Base-by-base conservation (phyloP, 2,113 vertebrate genomes). In the Picathartes gymnocephalus region DNA sequence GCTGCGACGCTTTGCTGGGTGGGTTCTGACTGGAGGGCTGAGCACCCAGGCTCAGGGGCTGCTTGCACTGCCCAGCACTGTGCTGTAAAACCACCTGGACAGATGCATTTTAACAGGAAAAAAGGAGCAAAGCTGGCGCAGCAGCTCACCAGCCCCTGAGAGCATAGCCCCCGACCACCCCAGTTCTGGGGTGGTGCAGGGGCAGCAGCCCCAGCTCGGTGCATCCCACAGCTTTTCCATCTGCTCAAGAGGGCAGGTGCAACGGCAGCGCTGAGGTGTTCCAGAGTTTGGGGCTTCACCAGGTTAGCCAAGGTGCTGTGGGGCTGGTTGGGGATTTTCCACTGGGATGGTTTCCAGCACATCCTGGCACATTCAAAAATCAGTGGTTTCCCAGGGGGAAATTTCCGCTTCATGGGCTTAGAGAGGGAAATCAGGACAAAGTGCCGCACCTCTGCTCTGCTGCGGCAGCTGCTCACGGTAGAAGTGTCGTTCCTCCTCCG, bases 391-490 rank as follows among this genome's bases (percentile, higher is more conserved):
- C 92, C 90, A 33, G 10, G 93, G 80, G 95, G 69, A 95, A 78
- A 95, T 92, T 92, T 92, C 72, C 3, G 6, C 61, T 94, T 84
- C 16, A 6, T 13, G 79, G 79, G 88, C 53, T 95, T 50, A 23
- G 85, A 44, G 72, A 91, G 76, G 82, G 85, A 96, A 97, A 96
- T 40, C 85, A 82, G 82, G 93, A 81, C n/a, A 20, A 85, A 88
- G 91, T 3, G 11, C 82, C 5, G 72, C 68, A 78, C 56, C 76
- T 86, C 60, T 70, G 86, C 60, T 89, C 86, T 62, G 92, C 95
- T 93, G 92, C 58, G 2, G 74, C 94, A 94, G 85, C 50, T 2
- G 13, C 72, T 80, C 4, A 0, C 1, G 0, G 48, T 42, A 77
- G 62, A 69, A 94, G 35, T 3, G 1, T 7, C 4, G 3, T 45